Evolutionary conservation across 2,113 vertebrate species (phyloP), one percentile per base, ranked within the genome.

Genomic region (Dipodomys merriami): DNA sequence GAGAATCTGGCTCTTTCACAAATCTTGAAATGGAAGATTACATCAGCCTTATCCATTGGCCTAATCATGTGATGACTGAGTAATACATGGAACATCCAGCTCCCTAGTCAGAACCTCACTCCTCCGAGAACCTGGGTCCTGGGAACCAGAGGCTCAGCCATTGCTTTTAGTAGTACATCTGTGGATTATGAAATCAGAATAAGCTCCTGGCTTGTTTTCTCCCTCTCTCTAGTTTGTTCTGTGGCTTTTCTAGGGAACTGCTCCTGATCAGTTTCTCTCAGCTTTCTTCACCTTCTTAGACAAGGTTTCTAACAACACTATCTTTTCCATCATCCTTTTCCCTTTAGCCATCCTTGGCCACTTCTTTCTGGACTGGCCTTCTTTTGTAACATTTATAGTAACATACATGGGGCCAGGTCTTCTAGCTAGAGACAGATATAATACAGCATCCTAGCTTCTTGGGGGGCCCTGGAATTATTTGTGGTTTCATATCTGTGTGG

Each of bases 41-140:
- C 0, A 7, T 27, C 44, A 27, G 4, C 16, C 16, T 73, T 4
- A 10, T 13, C 13, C 16, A 8, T 7, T 6, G 2, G 1, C 9
- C 33, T 46, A 25, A 44, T 19, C 53, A 0, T 8, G 8, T 15
- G 11, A 27, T 33, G 46, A 1, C 62, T 82, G 64, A 72, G 53
- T 35, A 62, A 35, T 2, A 29, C 25, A 44, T 35, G 9, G 9
- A 44, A 9, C 10, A 19, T 27, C 13, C 25, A 22, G 39, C 25
- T 16, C 27, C 35, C 6, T 10, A 16, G 60, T 35, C 20, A 49
- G 1, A 4, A 15, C 76, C 29, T 20, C 4, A 7, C 22, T 30
- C 3, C 23, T 71, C 39, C 9, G 11, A 44, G n/a, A 79, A 7
- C 25, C 68, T 33, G 68, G 27, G 29, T 60, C 88, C 33, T 79